A percentile compares a stretch with the other conserved stretches of the same genome.
These are phyloP conservation scores for Hippopotamyrus pictus DNA, from an alignment of 2,797 vertebrate genomes.

Conservation along the genomic window DNA sequence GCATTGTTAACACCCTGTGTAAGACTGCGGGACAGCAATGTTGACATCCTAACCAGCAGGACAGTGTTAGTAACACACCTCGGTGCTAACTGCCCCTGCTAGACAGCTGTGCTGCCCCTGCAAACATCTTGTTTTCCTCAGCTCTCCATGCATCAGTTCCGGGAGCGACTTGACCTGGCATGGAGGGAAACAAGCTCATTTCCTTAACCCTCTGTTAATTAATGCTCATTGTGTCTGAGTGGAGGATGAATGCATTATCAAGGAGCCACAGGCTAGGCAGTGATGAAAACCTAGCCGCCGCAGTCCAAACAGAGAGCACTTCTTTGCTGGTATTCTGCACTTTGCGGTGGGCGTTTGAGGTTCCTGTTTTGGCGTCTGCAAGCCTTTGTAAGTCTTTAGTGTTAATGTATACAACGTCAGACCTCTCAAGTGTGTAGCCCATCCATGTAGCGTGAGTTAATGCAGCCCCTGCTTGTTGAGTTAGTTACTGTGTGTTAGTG, in stretches of 20 bases:
- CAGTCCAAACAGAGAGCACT: background rate
- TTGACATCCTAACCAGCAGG: background rate
- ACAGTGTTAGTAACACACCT: background rate
- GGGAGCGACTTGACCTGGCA: background rate
- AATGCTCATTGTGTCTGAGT: conserved; percentile 44
- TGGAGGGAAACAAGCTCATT: conserved; percentile 21
- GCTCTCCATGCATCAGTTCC: background rate
- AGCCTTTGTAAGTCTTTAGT: background rate
- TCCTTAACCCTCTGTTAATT: conserved; percentile 45
- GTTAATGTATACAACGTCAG: background rate
- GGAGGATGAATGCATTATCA: conserved; percentile 41
- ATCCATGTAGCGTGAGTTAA: background rate
- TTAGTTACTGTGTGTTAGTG: background rate
- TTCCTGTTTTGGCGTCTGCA: background rate
- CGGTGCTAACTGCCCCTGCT: background rate
- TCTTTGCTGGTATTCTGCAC: background rate
- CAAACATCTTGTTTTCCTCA: background rate
- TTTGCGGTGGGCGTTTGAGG: background rate
- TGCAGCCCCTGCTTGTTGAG: background rate
- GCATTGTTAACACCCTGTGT: background rate
- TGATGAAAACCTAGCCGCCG: background rate
- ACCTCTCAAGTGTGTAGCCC: background rate
- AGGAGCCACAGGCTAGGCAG: background rate
- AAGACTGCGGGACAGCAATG: background rate
- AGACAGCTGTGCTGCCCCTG: background rate